Conservation (phyloP, 2,888 invertebrate genomes). For the Tipula unca region DNA sequence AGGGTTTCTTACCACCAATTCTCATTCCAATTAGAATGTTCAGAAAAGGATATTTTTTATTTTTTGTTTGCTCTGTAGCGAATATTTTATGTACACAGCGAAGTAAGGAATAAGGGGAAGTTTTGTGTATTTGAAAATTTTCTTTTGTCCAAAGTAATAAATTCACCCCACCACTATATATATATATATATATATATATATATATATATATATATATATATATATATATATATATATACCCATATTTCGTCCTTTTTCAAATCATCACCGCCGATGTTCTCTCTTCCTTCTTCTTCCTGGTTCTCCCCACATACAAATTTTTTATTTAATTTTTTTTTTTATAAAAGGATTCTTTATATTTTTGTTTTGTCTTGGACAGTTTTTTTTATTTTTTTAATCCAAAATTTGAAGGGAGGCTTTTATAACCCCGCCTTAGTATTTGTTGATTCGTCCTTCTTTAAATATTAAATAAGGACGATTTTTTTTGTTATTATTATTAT, state of each 20-base stretch:
- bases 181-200: not conserved
- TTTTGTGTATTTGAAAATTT: not conserved
- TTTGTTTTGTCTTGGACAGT: not conserved
- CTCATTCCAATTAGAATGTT: not conserved
- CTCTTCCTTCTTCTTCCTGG: not conserved
- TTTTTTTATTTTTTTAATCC: not conserved
- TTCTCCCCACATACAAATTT: not conserved
- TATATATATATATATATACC: not conserved
- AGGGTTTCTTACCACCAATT: not conserved
- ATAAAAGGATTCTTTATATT: not conserved
- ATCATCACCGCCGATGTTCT: not conserved
- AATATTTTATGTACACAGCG: not conserved
- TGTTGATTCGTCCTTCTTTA: slow-evolving; percentile 1
- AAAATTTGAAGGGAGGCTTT: not conserved
- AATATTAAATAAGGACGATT: not conserved
- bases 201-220: not conserved
- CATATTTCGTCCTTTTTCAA: not conserved
- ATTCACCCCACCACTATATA: not conserved
- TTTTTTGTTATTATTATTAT: not conserved
- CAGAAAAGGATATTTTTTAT: not conserved
- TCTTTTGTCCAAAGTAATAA: not conserved
- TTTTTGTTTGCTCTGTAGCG: not conserved
- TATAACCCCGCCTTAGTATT: slow-evolving; percentile 10
- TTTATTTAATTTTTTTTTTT: not conserved
- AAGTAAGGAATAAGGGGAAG: not conserved